Percentiles rank a stretch among this genome's conserved stretches.
These are phyloP conservation scores for Echinops telfairi DNA, from an alignment of 2,113 vertebrate genomes.

Conservation along the genomic window DNA sequence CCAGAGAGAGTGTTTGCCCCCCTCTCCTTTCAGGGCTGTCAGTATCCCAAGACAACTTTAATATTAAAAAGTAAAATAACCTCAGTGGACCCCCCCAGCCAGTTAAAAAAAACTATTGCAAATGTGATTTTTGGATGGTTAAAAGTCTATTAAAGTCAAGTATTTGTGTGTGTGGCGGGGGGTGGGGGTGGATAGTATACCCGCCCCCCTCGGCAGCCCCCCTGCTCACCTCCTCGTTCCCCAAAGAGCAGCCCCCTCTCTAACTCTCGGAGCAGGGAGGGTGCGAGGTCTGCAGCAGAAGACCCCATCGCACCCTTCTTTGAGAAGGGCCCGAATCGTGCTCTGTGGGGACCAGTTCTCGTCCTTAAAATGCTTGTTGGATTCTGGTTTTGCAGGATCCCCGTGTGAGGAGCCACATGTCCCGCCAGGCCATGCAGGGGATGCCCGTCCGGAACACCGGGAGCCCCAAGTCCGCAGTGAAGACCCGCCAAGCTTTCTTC, in stretches of 20 bases:
- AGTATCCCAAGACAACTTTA: not conserved
- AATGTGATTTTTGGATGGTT: not conserved
- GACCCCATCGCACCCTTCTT: not conserved
- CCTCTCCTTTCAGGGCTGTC: not conserved
- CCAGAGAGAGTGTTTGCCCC: not conserved
- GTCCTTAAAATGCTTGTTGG: not conserved
- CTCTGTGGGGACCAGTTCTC: not conserved
- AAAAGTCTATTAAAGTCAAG: not conserved
- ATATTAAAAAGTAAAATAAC: not conserved
- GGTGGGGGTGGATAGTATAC: too few relatives aligned
- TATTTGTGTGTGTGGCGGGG: not conserved
- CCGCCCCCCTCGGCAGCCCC: too few relatives aligned
- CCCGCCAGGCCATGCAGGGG: constrained; percentile 95
- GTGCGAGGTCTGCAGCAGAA: not conserved
- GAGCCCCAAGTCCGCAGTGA: constrained; percentile 97
- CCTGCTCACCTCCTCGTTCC: not conserved
- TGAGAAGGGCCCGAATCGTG: too few relatives aligned
- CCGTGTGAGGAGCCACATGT: constrained; percentile 91
- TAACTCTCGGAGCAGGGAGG: not conserved
- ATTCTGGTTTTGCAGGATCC: constrained; percentile 88
- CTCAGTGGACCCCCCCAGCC: not conserved
- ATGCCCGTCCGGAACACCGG: constrained; percentile 95
- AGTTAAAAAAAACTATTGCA: not conserved
- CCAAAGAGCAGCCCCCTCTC: not conserved
- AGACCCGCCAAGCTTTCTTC: constrained; percentile 97